Conservation (phyloP, 2,113 vertebrate genomes). For the Nipponia nippon region DNA sequence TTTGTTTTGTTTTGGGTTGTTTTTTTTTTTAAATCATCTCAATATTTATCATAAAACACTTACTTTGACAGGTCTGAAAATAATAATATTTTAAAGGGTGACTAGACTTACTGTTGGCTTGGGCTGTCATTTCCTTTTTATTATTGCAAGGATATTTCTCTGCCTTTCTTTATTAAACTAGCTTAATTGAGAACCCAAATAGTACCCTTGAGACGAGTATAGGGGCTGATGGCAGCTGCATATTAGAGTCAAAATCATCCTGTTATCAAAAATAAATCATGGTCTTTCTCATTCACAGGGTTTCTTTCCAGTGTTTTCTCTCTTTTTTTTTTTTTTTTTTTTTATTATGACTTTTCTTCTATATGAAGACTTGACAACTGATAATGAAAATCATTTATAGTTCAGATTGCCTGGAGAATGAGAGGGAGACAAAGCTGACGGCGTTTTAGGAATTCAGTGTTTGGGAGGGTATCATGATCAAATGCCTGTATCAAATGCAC, state of each 20-base stretch:
- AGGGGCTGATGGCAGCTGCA: background rate
- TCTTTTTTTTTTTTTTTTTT: background rate
- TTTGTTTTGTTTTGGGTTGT: too few relatives aligned
- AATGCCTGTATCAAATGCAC: background rate
- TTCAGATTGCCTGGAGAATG: background rate
- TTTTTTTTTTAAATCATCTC: background rate
- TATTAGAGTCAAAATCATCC: constrained; percentile 1
- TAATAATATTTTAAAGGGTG: background rate
- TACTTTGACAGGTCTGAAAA: background rate
- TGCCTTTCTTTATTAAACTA: constrained; percentile 14
- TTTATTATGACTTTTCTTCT: background rate
- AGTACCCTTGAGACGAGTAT: background rate
- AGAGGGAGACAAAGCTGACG: background rate
- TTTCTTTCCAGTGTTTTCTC: background rate
- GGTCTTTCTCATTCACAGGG: background rate
- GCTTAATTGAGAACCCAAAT: constrained; percentile 13
- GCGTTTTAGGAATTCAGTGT: background rate
- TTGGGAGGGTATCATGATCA: background rate
- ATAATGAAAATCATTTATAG: constrained; percentile 11
- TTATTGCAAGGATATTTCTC: background rate
- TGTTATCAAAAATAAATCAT: constrained; percentile 18
- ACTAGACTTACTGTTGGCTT: background rate
- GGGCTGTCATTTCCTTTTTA: background rate
- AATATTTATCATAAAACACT: background rate
- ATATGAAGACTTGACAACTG: background rate